Base-by-base conservation (phyloP, 2,113 vertebrate species). In the Podarcis raffonei region DNA sequence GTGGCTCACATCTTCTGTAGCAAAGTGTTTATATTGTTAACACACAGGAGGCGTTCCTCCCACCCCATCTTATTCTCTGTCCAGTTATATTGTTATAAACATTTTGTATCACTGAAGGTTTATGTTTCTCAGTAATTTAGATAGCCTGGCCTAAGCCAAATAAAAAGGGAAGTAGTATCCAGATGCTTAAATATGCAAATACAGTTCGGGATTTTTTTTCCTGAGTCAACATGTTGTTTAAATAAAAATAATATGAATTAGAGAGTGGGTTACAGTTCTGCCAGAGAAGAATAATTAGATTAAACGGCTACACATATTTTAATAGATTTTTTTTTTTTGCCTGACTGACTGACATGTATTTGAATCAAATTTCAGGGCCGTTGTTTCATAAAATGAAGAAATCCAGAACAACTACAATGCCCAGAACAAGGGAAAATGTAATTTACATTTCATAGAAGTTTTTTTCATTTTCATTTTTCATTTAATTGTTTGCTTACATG, bases 361-460 rank as follows among this genome's bases (percentile, higher is more conserved):
- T 91, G 35, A 93, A 90, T 77, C 89, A 76, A 87, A 81, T 87
- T 18, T 81, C 30, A 32, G 0, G 35, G 23, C 37, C 4, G 71
- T 83, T 87, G 53, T 68, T 68, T 92, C 80, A 57, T 86, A 81
- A 91, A 93, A 62, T 9, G 1, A 86, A 90, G 1, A 20, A 8
- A 90, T 85, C 68, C 65, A 27, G 72, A 53, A 53, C 48, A 53
- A 53, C 48, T 53, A 12, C 9, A 53, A 53, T 53, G 48, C 48
- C 48, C 48, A 53, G 48, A 89, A 65, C 42, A 77, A 32, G 13
- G 71, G 90, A 32, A 57, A 81, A 80, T 78, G 25, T 39, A 65
- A 87, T 87, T 69, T 89, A 79, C 80, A 65, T 86, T 48, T 90
- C 0, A 0, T 35, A 75, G 77, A 93, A 91, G 2, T 3, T 84